Evolutionary conservation across 2,113 vertebrate genomes (phyloP), one percentile per base, ranked within the genome.

Genomic region (Ctenodactylus gundi): DNA sequence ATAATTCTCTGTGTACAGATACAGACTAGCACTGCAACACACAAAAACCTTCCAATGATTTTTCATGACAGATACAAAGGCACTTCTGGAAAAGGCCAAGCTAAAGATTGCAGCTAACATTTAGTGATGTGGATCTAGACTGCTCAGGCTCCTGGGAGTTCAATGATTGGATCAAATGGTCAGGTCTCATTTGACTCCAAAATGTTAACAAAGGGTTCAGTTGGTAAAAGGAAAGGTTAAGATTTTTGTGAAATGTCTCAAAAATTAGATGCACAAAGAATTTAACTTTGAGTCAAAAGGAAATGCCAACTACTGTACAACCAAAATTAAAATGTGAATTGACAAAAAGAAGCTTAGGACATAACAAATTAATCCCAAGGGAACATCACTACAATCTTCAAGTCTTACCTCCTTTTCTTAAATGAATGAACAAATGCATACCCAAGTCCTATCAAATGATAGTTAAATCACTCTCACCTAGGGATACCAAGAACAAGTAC

Each of bases 71-170:
- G 72, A 90, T 67, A 88, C 14, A 41, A 68, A 90, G 39, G 0
- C 25, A 9, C 17, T 84, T 12, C 29, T 49, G 25, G 41, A 41
- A 72, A 76, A 49, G 62, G 21, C 10, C 58, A 36, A 5, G 25
- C 0, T 25, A 39, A 34, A 53, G 7, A n/a, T 7, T 44, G 29
- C 29, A 25, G 78, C 36, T 36, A n/a, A 31, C n/a, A n/a, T 29
- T 12, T 20, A 17, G 0, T 3, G 13, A 9, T 5, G 1, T 7
- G 1, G 4, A 23, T 13, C 36, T 81, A 21, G 13, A n/a, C 27
- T 44, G 8, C 15, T 1, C 1, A 18, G 7, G 46, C 29, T 62
- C 4, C 82, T 21, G 3, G 23, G n/a, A 39, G 6, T 12, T 65
- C 13, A 8, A 27, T 0, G 31, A 20, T 21, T 13, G 1, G 10